These are phyloP conservation scores for Rhinolophus ferrumequinum DNA, from an alignment of 2,113 vertebrate genomes.

Conservation along the genomic window DNA sequence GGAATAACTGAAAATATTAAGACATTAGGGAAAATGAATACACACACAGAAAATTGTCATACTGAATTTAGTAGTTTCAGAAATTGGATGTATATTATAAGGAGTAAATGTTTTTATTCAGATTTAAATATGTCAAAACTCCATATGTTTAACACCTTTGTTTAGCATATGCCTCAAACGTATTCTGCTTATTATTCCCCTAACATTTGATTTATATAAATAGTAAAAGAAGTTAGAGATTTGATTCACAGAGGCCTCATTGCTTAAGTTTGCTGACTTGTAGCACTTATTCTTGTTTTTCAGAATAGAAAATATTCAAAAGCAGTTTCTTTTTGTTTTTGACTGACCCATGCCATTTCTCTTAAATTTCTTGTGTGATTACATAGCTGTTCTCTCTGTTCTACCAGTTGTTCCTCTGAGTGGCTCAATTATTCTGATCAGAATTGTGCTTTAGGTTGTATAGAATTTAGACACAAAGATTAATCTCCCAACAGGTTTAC, in stretches of 20 bases:
- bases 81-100: slow-evolving; percentile 19
- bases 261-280: slow-evolving; percentile 14
- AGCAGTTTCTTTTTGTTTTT: neutral
- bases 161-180: slow-evolving; percentile 54
- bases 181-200: slow-evolving; percentile 33
- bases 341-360: neutral
- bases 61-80: slow-evolving; percentile 15
- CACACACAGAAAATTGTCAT: neutral
- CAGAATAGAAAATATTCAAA: slow-evolving; percentile 37
- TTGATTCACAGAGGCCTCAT: neutral
- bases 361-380: neutral
- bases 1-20: neutral
- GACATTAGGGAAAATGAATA: neutral
- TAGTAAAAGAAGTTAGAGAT: slow-evolving; percentile 46
- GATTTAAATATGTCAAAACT: slow-evolving; percentile 60
- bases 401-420: neutral
- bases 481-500: slow-evolving; percentile 17
- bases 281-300: neutral
- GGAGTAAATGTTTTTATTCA: slow-evolving; percentile 46
- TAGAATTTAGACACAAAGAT: neutral
- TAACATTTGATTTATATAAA: slow-evolving; percentile 60
- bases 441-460: no score
- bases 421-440: slow-evolving; percentile 25
- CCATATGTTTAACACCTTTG: slow-evolving; percentile 61
- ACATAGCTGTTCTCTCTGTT: neutral